A percentile compares a stretch with the other conserved stretches of the same genome.
phyloP scores from a whole-genome alignment of 2,888 invertebrate species.

The Anoplius nigerrimus region DNA sequence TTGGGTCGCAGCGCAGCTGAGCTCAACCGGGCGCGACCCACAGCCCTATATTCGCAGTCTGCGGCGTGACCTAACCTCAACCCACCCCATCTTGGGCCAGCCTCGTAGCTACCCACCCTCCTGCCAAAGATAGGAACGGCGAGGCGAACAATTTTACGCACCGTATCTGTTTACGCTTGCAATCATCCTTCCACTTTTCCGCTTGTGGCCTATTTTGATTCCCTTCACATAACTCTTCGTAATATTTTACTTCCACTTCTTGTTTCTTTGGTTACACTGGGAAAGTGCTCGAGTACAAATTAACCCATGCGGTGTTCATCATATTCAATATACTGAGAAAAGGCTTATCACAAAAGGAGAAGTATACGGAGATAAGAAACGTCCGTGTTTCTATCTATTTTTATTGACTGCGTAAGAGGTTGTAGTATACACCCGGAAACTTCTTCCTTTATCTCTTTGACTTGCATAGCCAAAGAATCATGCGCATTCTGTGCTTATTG shows the following conservation, averaged over 20 bases:
- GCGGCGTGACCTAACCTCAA: conserved; percentile 72
- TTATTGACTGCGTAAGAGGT: neutral
- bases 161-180: neutral
- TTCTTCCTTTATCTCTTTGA: too few species aligned
- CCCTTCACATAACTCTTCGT: neutral
- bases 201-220: neutral
- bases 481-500: too few species aligned
- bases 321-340: too few species aligned
- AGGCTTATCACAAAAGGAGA: too few species aligned
- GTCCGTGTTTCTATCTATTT: too few species aligned
- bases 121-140: conserved; percentile 7
- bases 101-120: conserved; percentile 42
- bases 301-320: too few species aligned
- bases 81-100: conserved; percentile 57
- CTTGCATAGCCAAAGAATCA: too few species aligned
- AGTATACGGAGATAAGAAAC: neutral
- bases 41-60: conserved; percentile 73
- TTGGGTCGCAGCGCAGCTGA: conserved; percentile 68
- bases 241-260: neutral
- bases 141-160: neutral
- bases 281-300: too few species aligned
- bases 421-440: too few species aligned
- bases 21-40: conserved; percentile 74
- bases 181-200: neutral
- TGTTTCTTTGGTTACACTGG: too few species aligned